Evolutionary conservation across 2,113 vertebrate species (phyloP), one percentile per base, ranked within the genome.

Genomic region (Oreochromis spilurus): DNA sequence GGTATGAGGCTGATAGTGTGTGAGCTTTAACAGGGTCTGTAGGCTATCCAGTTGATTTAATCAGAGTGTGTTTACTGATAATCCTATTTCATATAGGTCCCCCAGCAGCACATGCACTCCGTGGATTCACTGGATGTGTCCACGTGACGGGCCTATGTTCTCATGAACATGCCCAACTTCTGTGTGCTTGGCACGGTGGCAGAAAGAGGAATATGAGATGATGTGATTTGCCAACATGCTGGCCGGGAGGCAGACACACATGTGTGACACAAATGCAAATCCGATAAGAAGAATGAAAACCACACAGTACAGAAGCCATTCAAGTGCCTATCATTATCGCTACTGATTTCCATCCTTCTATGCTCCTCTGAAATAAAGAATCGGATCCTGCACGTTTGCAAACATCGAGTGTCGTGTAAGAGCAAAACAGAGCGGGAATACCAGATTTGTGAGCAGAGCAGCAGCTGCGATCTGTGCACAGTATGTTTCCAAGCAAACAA

Each of bases 81-180:
- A 95, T 95, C 94, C 89, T 86, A 92, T 94, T 95, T 94, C 90
- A 93, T 92, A 91, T 89, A 93, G 90, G 79, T 90, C 89, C 79
- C 45, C 65, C 17, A 14, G 87, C 87, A 81, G 31, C 93, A 88
- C 89, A 81, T 93, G 92, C 72, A 78, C 85, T n/a, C 55, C 1
- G 58, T 54, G 86, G 75, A 88, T 89, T 88, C 57, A 80, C 65
- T 13, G 53, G 62, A 82, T 77, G 78, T 29, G 65, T 81, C 72
- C 91, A 93, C 65, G 89, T 94, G 93, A 88, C 24, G 48, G 9
- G 86, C 54, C 16, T 86, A 90, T 82, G 65, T 34, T 87, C 84
- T 87, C 80, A 12, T 87, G 83, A 84, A 86, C 77, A 81, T 38
- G 79, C 50, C 81, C 82, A 83, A 77, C 43, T 12, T 8, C 36